Percentiles rank a stretch among this genome's conserved stretches.
These are phyloP conservation scores for human (Homo sapiens) DNA, from an alignment of 2,113 vertebrate genomes.

Conservation along the genomic window GRCh38 chr2:221524001-221524500, in stretches of 20 bases:
- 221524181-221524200: rapidly evolving
- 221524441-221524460: too few relatives aligned
- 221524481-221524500: not conserved
- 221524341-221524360: not conserved
- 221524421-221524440: not conserved
- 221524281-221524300: not conserved
- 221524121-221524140: not conserved
- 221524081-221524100: not conserved
- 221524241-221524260: not conserved
- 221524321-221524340: not conserved
- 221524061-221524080: not conserved
- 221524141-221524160: not conserved
- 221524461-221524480: not conserved
- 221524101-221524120: not conserved
- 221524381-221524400: not conserved
- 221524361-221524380: not conserved
- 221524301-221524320: not conserved
- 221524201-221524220: too few relatives aligned
- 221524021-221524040: not conserved
- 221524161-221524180: not conserved
- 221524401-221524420: not conserved
- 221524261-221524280: not conserved
- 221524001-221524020: not conserved
- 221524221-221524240: not conserved
- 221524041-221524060: not conserved